Evolutionary conservation across 2,888 invertebrate genomes (phyloP).

Genomic region (Emmelina monodactyla): DNA sequence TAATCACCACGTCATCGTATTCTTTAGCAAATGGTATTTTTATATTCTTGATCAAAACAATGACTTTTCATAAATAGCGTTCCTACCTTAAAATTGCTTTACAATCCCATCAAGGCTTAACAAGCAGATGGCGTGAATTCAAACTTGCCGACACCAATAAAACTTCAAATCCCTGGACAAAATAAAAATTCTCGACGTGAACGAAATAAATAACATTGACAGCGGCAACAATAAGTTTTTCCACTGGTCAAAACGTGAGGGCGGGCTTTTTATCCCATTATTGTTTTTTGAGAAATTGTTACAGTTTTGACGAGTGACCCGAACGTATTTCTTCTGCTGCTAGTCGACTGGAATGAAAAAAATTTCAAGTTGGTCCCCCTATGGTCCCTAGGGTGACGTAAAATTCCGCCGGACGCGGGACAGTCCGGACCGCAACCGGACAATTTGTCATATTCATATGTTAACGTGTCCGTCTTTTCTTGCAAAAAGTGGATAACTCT

Average conservation of each 20-base stretch:
- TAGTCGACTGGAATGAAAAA: slow-evolving; percentile 60
- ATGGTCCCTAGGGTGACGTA: slow-evolving; percentile 57
- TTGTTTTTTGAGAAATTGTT: slow-evolving; percentile 65
- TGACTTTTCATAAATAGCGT: too few relatives aligned
- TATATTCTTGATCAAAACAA: too few relatives aligned
- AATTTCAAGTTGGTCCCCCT: slow-evolving; percentile 62
- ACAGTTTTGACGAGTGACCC: slow-evolving; percentile 65
- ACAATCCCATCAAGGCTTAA: too few relatives aligned
- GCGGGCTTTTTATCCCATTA: slow-evolving; percentile 54
- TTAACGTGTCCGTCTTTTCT: slow-evolving; percentile 65
- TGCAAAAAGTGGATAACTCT: slow-evolving; percentile 65
- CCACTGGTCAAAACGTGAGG: slow-evolving; percentile 36
- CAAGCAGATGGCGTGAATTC: slow-evolving; percentile 22
- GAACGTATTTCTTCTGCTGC: slow-evolving; percentile 54
- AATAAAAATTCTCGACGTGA: slow-evolving; percentile 57
- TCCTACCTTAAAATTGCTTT: too few relatives aligned
- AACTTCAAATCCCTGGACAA: slow-evolving; percentile 57
- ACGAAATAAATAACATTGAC: slow-evolving; percentile 65
- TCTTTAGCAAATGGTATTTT: too few relatives aligned
- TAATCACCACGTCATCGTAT: too few relatives aligned
- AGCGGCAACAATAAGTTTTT: slow-evolving; percentile 48
- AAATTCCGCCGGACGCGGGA: slow-evolving; percentile 50
- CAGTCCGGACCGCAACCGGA: slow-evolving; percentile 50
- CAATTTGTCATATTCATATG: slow-evolving; percentile 69
- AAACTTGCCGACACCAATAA: slow-evolving; percentile 36